Evolutionary conservation across 2,113 vertebrate species (phyloP).

Genomic region (Atherinomorus stipes): DNA sequence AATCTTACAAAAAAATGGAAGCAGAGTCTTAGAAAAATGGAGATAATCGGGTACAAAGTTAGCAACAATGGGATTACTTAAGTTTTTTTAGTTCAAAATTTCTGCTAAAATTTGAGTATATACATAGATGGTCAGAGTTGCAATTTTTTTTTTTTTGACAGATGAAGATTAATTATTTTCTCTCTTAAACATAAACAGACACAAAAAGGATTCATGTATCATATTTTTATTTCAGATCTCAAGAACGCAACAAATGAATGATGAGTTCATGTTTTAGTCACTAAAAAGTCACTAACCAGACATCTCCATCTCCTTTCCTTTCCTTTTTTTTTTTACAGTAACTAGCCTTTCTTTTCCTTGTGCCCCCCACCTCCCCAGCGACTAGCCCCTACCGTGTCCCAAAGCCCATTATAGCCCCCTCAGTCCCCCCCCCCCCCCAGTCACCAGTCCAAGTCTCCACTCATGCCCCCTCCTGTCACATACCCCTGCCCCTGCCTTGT

Average conservation of each 20-base stretch:
- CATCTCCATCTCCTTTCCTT: conserved; percentile 34
- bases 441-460: conserved; percentile 49
- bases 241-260: not conserved
- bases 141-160: not conserved
- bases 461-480: conserved; percentile 65
- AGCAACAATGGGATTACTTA: too few relatives aligned
- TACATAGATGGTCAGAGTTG: too few relatives aligned
- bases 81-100: too few relatives aligned
- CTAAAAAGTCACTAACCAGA: conserved; percentile 11
- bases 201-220: not conserved
- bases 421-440: conserved; percentile 37
- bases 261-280: too few relatives aligned
- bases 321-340: conserved; percentile 42
- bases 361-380: conserved; percentile 11
- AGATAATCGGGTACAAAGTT: not conserved
- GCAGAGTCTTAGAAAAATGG: conserved; percentile 46
- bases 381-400: conserved; percentile 57
- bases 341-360: conserved; percentile 31
- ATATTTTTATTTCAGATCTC: not conserved
- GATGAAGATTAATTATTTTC: not conserved
- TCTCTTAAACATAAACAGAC: too few relatives aligned
- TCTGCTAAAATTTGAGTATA: too few relatives aligned
- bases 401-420: conserved; percentile 69
- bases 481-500: conserved; percentile 80
- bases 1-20: conserved; percentile 63